Evolutionary conservation across 2,797 vertebrate species (phyloP).

Genomic region (Chrosomus eos): DNA sequence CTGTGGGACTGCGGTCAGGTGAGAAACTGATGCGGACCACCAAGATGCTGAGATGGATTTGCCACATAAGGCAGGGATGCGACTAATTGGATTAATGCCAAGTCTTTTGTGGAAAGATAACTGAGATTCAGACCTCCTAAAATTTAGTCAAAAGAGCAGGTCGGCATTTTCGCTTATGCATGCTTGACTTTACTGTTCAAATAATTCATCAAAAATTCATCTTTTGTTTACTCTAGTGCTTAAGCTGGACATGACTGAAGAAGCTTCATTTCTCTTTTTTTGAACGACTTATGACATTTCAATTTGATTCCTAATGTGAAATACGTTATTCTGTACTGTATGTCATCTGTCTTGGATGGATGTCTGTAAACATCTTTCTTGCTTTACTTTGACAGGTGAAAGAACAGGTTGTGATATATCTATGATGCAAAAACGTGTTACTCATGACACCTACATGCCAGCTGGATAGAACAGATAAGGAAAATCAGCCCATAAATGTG

Average conservation of each 20-base stretch:
- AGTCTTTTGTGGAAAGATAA: slow-evolving; percentile 22
- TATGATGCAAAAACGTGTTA: not conserved
- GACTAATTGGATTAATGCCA: slow-evolving; percentile 22
- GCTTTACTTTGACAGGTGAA: not conserved
- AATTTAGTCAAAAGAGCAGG: not conserved
- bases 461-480: not conserved
- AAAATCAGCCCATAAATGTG: slow-evolving; percentile 1
- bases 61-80: slow-evolving; percentile 6
- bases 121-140: slow-evolving; percentile 3
- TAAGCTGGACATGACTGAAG: too few species aligned
- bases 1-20: slow-evolving; percentile 7
- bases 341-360: not conserved
- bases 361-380: not conserved
- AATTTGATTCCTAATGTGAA: not conserved
- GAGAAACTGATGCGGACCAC: slow-evolving; percentile 26
- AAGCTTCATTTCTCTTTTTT: too few species aligned
- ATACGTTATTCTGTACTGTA: not conserved
- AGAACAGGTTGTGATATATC: not conserved
- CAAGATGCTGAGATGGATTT: not conserved
- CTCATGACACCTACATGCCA: not conserved
- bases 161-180: not conserved
- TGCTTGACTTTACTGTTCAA: not conserved
- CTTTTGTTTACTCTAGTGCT: not conserved
- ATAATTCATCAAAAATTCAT: not conserved
- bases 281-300: not conserved